Base-by-base conservation (phyloP, 2,113 vertebrate genomes). In the Cyprinodon brontotheroides region DNA sequence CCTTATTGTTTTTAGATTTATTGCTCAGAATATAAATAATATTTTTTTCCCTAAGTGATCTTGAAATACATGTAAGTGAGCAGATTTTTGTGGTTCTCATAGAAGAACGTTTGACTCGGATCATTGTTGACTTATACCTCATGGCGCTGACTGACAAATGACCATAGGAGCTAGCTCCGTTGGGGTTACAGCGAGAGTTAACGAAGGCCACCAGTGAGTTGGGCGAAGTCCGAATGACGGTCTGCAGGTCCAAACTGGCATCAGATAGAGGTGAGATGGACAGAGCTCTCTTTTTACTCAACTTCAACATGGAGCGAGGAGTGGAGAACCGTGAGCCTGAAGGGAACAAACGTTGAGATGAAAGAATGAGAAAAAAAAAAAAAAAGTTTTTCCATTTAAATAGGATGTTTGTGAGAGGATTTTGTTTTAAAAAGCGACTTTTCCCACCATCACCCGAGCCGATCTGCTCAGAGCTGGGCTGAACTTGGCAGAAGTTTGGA, bases 241-340 rank as follows among this genome's bases (percentile, higher is more conserved):
- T 98, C 93, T 99, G 97, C 71, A 99, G 95, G 89, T 99, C 98
- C 2, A 99, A 93, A 66, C 96, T 99, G 78, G 96, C 95, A 17
- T 98, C 97, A 0, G 98, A 99, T 78, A 98, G 93, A 0, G 98
- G 98, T 0, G 98, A 99, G 89, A 99, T 98, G 91, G 98, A 98
- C 82, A 99, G 91, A 0, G 97, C 96, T 67, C 98, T 93, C 94
- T 99, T 99, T 93, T 99, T 99, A 57, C 96, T 96, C 91, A 99
- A 76, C 90, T 97, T 98, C 61, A 97, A 92, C 9, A 96, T 92
- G 14, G 94, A 96, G 5, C 97, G 96, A 65, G 97, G 95, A 0
- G 96, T 97, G 61, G 97, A 95, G 83, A 97, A 99, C 69, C 97
- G 93, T 0, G 97, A 96, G 47, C 93, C 97, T 98, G 81, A 29